Percentiles rank a stretch among this genome's conserved stretches.
Conservation (phyloP, 1,140 invertebrate species). For the Scaptomyza graminum region DNA sequence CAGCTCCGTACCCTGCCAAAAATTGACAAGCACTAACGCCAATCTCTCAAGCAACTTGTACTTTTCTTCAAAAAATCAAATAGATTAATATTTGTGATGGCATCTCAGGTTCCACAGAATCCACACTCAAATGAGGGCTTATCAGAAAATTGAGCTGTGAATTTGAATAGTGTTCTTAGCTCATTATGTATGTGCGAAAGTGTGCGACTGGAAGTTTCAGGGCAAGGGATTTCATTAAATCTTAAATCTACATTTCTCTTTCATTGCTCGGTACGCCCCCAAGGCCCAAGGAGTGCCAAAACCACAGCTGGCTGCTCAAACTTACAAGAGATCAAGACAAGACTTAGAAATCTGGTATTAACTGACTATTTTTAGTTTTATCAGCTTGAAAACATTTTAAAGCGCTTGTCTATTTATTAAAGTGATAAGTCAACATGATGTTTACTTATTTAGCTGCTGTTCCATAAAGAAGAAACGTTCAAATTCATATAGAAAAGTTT, state of each 20-base stretch:
- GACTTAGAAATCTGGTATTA: slow-evolving; percentile 58
- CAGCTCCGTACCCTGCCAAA: slow-evolving; percentile 74
- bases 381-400: slow-evolving; percentile 48
- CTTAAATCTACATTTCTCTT: not conserved
- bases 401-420: slow-evolving; percentile 42
- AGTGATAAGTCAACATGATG: slow-evolving; percentile 57
- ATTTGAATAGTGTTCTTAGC: slow-evolving; percentile 26
- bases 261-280: not conserved
- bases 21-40: slow-evolving; percentile 73
- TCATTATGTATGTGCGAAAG: slow-evolving; percentile 51
- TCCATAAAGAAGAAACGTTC: slow-evolving; percentile 14
- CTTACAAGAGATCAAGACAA: not conserved
- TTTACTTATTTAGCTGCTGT: slow-evolving; percentile 30
- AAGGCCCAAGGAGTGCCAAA: slow-evolving; percentile 16
- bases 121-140: slow-evolving; percentile 47
- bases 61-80: slow-evolving; percentile 67
- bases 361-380: slow-evolving; percentile 60
- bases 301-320: not conserved
- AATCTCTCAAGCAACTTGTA: slow-evolving; percentile 57
- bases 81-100: slow-evolving; percentile 15
- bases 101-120: slow-evolving; percentile 51
- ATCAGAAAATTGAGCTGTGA: slow-evolving; percentile 58
- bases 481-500: slow-evolving; percentile 49
- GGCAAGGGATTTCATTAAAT: not conserved
- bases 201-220: slow-evolving; percentile 22